A percentile compares a stretch with the other conserved stretches of the same genome.
These are phyloP conservation scores for Aphelinus atriplicis DNA, from an alignment of 1,140 invertebrate genomes.

Conservation along the genomic window DNA sequence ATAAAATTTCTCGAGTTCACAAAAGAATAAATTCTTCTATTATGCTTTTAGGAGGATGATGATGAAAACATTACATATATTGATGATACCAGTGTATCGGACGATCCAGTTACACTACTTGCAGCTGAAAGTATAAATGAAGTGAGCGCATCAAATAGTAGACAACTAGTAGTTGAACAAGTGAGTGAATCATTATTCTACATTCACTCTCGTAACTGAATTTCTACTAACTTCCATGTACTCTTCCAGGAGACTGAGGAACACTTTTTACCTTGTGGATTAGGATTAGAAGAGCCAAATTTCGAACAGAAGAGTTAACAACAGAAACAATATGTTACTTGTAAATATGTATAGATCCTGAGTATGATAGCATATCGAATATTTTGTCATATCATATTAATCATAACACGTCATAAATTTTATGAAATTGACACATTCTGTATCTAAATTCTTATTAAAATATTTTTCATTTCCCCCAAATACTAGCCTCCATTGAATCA, in stretches of 20 bases:
- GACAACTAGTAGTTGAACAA: slow-evolving; percentile 56
- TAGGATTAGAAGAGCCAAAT: slow-evolving; percentile 23
- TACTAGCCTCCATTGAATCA: no score
- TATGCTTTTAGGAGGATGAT: slow-evolving; percentile 18
- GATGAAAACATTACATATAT: slow-evolving; percentile 63
- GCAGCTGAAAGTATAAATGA: slow-evolving; percentile 57
- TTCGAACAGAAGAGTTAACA: slow-evolving; percentile 30
- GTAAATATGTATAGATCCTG: no score
- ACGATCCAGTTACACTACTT: slow-evolving; percentile 62
- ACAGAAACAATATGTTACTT: neutral
- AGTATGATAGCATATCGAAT: no score
- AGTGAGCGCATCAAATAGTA: slow-evolving; percentile 55
- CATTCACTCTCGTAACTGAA: no score
- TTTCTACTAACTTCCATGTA: neutral
- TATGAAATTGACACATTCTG: no score
- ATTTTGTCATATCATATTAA: no score
- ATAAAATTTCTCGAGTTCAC: slow-evolving; percentile 33
- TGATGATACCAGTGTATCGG: slow-evolving; percentile 58
- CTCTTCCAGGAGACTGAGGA: slow-evolving; percentile 19
- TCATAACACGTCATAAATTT: no score
- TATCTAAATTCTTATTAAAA: no score
- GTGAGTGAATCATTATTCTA: slow-evolving; percentile 10
- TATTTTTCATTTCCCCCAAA: no score
- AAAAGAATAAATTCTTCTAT: slow-evolving; percentile 7
- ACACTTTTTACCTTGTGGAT: slow-evolving; percentile 29